Evolutionary conservation across 2,113 vertebrate species (phyloP), one percentile per base, ranked within the genome.

Genomic region (Cyphomyrus plagiostoma): DNA sequence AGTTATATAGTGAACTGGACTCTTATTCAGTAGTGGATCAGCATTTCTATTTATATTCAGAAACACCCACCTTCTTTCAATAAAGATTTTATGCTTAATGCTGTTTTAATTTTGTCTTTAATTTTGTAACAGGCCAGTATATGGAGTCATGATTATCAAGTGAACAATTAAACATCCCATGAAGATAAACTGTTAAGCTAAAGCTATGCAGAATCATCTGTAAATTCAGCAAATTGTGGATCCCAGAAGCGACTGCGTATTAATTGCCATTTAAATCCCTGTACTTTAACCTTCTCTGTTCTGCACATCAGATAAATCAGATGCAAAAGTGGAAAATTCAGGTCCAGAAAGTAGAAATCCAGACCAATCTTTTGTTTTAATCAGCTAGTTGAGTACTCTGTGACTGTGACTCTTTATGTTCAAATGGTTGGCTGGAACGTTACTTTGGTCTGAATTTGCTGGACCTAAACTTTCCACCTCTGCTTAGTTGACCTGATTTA

Each of bases 111-210:
- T 42, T 74, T 13, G 4, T 53, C 35, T 39, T n/a, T 66, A 46
- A 42, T 80, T 45, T 30, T 26, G 48, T 62, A 21, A 23, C 53
- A 4, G 2, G 35, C 52, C 19, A 77, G 21, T 87, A 26, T 52
- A 77, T 70, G 42, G 82, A 56, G 19, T 87, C 48, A 52, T 66
- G 48, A 4, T 30, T 50, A 58, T 62, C 30, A 89, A 90, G 48
- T 77, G 89, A 26, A 74, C 62, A 70, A 77, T 87, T 87, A 46
- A 86, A 30, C 56, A 58, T 89, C 82, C 89, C 39, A 48, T 21
- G 35, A 46, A n/a, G n/a, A 21, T n/a, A 11, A 89, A 56, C 53
- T 49, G 52, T 89, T 70, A 23, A 50, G 42, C 19, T 70, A 86
- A 87, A 74, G 58, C 11, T 86, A 39, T 23, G 30, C 45, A 56